These are phyloP conservation scores for Muscidifurax raptorellus DNA, from an alignment of 1,140 invertebrate genomes.

Conservation along the genomic window DNA sequence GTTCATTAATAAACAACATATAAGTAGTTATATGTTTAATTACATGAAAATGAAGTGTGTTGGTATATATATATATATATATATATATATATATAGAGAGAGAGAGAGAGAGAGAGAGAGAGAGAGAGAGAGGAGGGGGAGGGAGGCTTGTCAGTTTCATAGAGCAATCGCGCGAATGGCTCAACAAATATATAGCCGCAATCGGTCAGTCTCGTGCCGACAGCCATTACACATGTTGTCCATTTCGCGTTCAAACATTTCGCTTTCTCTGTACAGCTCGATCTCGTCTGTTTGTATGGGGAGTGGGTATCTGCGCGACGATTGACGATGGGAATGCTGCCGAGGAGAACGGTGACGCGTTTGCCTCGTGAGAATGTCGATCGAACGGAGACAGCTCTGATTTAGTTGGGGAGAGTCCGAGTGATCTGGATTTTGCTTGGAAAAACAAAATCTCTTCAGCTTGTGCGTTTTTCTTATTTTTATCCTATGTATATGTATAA, in stretches of 20 bases:
- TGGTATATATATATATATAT: conserved; percentile 39
- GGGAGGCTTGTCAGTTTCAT: conserved; percentile 54
- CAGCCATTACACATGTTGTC: conserved; percentile 69
- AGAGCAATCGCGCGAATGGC: conserved; percentile 60
- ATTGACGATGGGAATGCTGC: background rate
- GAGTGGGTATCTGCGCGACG: background rate
- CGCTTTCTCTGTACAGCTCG: conserved; percentile 52
- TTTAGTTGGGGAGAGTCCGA: no score
- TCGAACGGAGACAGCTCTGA: background rate
- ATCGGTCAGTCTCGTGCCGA: conserved; percentile 63
- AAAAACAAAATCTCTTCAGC: no score
- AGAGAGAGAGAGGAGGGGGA: no score
- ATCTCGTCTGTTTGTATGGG: background rate
- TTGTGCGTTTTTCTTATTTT: no score
- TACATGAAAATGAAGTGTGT: no score
- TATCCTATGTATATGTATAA: background rate
- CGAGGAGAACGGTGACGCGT: background rate
- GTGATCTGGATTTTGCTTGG: no score
- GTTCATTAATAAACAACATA: background rate
- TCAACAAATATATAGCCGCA: conserved; percentile 59
- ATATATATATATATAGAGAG: no score
- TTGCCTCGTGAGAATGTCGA: background rate
- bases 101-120: no score
- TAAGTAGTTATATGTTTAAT: no score
- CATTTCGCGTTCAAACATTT: conserved; percentile 69